Conservation (phyloP, 1,140 invertebrate species). For the Drosophila santomea region DNA sequence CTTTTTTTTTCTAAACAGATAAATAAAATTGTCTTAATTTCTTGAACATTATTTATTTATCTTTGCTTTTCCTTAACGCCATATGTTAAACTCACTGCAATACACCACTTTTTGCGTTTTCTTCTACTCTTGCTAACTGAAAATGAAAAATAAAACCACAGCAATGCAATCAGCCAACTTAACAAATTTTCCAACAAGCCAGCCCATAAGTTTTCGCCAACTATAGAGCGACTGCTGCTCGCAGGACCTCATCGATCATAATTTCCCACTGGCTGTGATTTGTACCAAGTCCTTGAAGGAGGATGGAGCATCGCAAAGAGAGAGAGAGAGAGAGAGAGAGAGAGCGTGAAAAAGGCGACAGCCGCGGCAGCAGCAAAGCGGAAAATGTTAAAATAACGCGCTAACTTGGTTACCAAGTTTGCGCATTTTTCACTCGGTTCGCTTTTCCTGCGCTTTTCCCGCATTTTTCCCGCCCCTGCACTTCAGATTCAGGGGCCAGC, state of each 20-base stretch:
- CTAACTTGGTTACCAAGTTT: constrained; percentile 83
- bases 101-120: background rate
- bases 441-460: constrained; percentile 26
- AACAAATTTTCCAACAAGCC: constrained; percentile 78
- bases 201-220: constrained; percentile 53
- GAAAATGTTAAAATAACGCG: constrained; percentile 83
- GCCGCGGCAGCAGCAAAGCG: constrained; percentile 66
- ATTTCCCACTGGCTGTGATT: constrained; percentile 77
- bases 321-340: constrained; percentile 10
- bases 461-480: background rate
- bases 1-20: too few relatives aligned
- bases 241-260: constrained; percentile 76
- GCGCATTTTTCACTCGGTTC: constrained; percentile 80
- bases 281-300: constrained; percentile 73
- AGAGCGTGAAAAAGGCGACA: constrained; percentile 58
- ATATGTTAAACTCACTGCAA: background rate
- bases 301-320: constrained; percentile 11
- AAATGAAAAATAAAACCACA: constrained; percentile 20
- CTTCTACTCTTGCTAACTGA: background rate
- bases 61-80: background rate
- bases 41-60: too few relatives aligned
- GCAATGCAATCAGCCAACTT: constrained; percentile 68
- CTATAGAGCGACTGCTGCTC: constrained; percentile 35
- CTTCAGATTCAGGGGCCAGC: constrained; percentile 27
- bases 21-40: too few relatives aligned